Evolutionary conservation across 2,888 invertebrate genomes (phyloP).

Genomic region (Sinhomidia bicolor): DNA sequence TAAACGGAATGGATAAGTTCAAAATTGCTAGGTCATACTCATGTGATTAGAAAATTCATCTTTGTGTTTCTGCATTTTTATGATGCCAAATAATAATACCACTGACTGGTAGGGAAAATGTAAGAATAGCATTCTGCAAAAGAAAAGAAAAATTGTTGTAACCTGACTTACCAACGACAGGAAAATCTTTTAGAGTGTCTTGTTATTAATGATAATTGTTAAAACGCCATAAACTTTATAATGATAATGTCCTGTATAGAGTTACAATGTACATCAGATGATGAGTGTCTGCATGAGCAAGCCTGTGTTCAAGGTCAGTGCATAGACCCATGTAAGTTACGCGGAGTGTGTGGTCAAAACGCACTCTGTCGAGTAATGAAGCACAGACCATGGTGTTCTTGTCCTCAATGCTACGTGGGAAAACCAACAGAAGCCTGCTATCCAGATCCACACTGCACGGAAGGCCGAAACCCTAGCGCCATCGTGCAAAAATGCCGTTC

Average conservation of each 20-base stretch:
- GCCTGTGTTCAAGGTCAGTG: constrained; percentile 95
- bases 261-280: constrained; percentile 94
- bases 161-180: constrained; percentile 29
- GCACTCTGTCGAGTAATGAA: constrained; percentile 92
- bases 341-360: constrained; percentile 94
- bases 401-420: constrained; percentile 93
- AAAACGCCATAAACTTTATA: constrained; percentile 21
- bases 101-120: constrained; percentile 16
- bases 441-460: constrained; percentile 89
- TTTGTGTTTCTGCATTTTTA: no score
- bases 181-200: not conserved
- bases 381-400: constrained; percentile 93
- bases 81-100: not conserved
- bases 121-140: not conserved
- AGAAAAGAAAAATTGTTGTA: not conserved
- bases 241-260: constrained; percentile 82
- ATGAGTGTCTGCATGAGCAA: constrained; percentile 95
- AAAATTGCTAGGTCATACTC: not conserved
- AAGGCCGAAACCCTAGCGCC: constrained; percentile 83
- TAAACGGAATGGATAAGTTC: no score
- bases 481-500: constrained; percentile 85
- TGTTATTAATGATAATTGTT: not conserved
- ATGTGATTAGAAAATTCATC: no score
- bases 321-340: constrained; percentile 93
- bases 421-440: constrained; percentile 90